phyloP scores from a whole-genome alignment of 2,888 invertebrate genomes.

The Lasioglossum marginatum region DNA sequence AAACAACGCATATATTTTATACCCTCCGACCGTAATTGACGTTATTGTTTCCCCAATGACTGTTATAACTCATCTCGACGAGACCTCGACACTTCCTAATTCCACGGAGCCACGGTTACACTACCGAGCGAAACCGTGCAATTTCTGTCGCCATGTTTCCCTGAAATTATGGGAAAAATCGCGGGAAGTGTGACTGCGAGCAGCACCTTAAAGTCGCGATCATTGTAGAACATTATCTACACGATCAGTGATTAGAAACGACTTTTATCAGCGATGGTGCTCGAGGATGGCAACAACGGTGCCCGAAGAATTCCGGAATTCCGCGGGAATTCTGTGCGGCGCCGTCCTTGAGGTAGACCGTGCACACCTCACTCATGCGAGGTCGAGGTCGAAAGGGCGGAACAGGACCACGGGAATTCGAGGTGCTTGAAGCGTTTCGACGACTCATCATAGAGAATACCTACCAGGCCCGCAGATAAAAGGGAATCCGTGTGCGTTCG shows the following conservation, averaged over 20 bases:
- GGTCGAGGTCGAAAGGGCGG: constrained; percentile 67
- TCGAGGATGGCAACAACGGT: not conserved
- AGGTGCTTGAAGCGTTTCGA: constrained; percentile 73
- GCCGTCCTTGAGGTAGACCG: constrained; percentile 44
- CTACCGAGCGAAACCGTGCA: not conserved
- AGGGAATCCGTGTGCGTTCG: constrained; percentile 69
- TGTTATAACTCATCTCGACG: constrained; percentile 13
- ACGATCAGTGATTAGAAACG: constrained; percentile 54
- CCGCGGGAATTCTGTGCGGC: constrained; percentile 51
- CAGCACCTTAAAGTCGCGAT: constrained; percentile 37
- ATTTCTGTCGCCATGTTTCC: not conserved
- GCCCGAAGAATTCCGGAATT: constrained; percentile 51
- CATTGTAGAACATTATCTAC: constrained; percentile 56
- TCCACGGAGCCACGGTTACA: constrained; percentile 13
- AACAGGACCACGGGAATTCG: constrained; percentile 73
- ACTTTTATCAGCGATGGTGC: constrained; percentile 53
- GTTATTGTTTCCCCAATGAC: not conserved
- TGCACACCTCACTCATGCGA: constrained; percentile 25
- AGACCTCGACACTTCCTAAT: constrained; percentile 39
- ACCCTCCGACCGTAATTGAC: not conserved
- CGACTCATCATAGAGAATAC: constrained; percentile 77
- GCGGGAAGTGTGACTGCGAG: constrained; percentile 15
- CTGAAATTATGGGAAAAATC: constrained; percentile 15
- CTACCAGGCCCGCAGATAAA: constrained; percentile 72
- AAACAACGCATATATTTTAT: constrained; percentile 17